Conservation (phyloP, 2,888 invertebrate genomes). For the Eupithecia dodoneata region DNA sequence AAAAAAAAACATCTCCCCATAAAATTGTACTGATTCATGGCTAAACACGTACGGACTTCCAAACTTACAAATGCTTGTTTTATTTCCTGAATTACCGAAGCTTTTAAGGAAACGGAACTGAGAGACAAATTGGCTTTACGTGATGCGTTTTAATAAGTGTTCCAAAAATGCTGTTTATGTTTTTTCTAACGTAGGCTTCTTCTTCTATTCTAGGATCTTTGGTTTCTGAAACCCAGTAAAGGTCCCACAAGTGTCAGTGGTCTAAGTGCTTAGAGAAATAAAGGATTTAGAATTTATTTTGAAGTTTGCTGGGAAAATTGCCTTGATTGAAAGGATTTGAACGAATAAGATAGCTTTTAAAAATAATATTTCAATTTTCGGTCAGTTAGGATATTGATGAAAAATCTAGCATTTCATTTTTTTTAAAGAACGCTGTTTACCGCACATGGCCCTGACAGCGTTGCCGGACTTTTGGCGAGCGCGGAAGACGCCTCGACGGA, state of each 20-base stretch:
- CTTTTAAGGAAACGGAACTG: constrained; percentile 67
- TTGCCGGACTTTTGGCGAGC: too few species aligned
- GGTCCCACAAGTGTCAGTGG: background rate
- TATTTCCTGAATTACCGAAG: constrained; percentile 65
- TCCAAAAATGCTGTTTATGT: constrained; percentile 3
- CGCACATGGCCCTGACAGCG: too few species aligned
- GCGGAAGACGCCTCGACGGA: too few species aligned
- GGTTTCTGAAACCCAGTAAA: too few species aligned
- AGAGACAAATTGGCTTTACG: constrained; percentile 71
- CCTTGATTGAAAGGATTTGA: background rate
- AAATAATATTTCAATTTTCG: background rate
- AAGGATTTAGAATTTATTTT: too few species aligned
- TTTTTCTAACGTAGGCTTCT: background rate
- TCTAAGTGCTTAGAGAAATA: too few species aligned
- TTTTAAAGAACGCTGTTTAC: too few species aligned
- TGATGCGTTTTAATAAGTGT: constrained; percentile 55
- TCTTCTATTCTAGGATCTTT: too few species aligned
- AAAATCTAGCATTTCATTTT: too few species aligned
- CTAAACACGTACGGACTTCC: constrained; percentile 52
- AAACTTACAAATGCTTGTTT: constrained; percentile 69
- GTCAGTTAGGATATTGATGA: background rate
- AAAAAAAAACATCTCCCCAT: constrained; percentile 8
- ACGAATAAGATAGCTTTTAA: background rate
- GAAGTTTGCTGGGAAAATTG: background rate
- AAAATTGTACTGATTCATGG: constrained; percentile 31